phyloP scores from a whole-genome alignment of 2,113 vertebrate genomes.

The Saguinus imperator region DNA sequence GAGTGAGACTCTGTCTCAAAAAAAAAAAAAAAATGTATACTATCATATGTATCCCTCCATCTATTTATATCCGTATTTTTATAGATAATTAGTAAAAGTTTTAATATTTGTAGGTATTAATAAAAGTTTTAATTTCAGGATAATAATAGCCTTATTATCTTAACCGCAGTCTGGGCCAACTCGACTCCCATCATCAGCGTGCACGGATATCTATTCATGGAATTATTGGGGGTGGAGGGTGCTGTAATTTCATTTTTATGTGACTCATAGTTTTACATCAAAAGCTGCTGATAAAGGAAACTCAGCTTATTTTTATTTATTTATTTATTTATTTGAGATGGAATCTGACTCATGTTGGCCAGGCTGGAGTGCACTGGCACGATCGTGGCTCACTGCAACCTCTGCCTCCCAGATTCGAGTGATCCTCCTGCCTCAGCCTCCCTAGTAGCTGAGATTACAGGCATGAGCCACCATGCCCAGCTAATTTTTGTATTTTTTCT shows the following conservation, averaged over 20 bases:
- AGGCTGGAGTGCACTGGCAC: too few relatives aligned
- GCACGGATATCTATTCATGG: neutral
- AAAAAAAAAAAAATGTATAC: neutral
- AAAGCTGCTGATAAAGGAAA: neutral
- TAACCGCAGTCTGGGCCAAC: neutral
- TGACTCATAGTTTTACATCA: neutral
- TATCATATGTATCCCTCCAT: neutral
- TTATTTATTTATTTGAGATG: too few relatives aligned
- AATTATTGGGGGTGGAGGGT: neutral
- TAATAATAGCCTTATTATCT: neutral
- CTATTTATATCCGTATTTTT: neutral
- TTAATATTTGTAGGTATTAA: neutral
- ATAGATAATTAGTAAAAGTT: neutral
- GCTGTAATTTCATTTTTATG: neutral
- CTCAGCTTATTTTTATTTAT: neutral
- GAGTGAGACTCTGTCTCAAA: too few relatives aligned
- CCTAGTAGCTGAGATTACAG: too few relatives aligned
- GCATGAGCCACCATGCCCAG: too few relatives aligned
- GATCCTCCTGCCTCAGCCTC: too few relatives aligned
- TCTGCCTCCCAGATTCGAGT: too few relatives aligned
- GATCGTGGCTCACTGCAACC: too few relatives aligned
- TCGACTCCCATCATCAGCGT: neutral
- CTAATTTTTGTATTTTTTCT: too few relatives aligned
- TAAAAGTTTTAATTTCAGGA: conserved; percentile 32
- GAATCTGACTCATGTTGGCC: too few relatives aligned